Evolutionary conservation across 2,113 vertebrate genomes (phyloP).

Genomic region (Mormyrus lacerda): DNA sequence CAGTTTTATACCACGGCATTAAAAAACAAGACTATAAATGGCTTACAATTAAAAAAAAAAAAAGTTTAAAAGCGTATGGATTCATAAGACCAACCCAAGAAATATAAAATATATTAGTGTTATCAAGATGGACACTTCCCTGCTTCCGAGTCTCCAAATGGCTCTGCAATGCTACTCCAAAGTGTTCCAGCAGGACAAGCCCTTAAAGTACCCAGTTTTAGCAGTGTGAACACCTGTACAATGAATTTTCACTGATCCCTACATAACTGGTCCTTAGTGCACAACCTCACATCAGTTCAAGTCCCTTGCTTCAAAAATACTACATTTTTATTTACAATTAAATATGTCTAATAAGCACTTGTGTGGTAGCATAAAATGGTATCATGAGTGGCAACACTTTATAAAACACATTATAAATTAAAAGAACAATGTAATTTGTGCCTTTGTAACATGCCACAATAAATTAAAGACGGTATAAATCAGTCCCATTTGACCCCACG

Average conservation of each 20-base stretch:
- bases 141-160: conserved; percentile 41
- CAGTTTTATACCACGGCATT: conserved; percentile 86
- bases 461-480: conserved; percentile 63
- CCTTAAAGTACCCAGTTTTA: conserved; percentile 68
- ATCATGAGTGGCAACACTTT: conserved; percentile 63
- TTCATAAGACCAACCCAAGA: conserved; percentile 66
- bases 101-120: conserved; percentile 74
- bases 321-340: conserved; percentile 90
- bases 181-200: conserved; percentile 33
- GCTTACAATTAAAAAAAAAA: conserved; percentile 55
- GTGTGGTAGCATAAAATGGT: conserved; percentile 61
- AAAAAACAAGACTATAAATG: conserved; percentile 67
- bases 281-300: conserved; percentile 55
- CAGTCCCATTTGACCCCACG: conserved; percentile 41
- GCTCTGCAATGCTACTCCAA: conserved; percentile 51
- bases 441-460: conserved; percentile 72
- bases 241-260: conserved; percentile 67
- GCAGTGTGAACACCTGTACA: conserved; percentile 75
- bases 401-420: conserved; percentile 29
- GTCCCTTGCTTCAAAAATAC: conserved; percentile 68
- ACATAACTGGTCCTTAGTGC: conserved; percentile 70
- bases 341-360: conserved; percentile 85
- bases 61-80: conserved; percentile 37
- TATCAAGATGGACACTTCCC: conserved; percentile 52
- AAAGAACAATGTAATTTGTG: conserved; percentile 36